phyloP scores from a whole-genome alignment of 2,797 vertebrate species.

The Orientallactaga sibirica region DNA sequence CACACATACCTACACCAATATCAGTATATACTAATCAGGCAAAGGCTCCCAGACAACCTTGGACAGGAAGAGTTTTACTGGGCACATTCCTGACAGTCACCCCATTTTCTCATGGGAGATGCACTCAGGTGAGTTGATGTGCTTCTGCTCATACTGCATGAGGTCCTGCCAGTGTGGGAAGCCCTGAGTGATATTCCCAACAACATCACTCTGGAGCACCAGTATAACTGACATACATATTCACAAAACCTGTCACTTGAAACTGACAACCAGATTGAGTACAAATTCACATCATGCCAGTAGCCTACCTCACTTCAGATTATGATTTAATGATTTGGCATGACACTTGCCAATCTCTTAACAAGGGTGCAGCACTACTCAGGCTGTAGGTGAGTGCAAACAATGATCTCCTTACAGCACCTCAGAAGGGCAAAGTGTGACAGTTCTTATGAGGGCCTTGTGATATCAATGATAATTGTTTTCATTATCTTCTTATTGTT shows the following conservation, averaged over 20 bases:
- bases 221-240: slow-evolving; percentile 17
- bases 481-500: background rate
- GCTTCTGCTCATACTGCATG: background rate
- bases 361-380: background rate
- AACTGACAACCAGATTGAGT: slow-evolving; percentile 13
- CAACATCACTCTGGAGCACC: background rate
- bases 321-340: slow-evolving; percentile 20
- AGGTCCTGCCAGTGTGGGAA: background rate
- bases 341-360: slow-evolving; percentile 24
- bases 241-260: slow-evolving; percentile 49
- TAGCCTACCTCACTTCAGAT: background rate
- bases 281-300: slow-evolving; percentile 34
- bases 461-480: background rate
- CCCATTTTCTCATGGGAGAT: background rate
- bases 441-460: background rate
- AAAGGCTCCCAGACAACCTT: background rate
- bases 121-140: background rate
- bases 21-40: background rate
- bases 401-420: background rate
- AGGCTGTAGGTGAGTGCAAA: background rate
- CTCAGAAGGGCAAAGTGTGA: background rate
- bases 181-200: background rate
- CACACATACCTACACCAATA: background rate
- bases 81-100: background rate
- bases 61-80: background rate